Evolutionary conservation across 2,888 invertebrate species (phyloP), one percentile per base, ranked within the genome.

Genomic region (Octonoba sinensis): DNA sequence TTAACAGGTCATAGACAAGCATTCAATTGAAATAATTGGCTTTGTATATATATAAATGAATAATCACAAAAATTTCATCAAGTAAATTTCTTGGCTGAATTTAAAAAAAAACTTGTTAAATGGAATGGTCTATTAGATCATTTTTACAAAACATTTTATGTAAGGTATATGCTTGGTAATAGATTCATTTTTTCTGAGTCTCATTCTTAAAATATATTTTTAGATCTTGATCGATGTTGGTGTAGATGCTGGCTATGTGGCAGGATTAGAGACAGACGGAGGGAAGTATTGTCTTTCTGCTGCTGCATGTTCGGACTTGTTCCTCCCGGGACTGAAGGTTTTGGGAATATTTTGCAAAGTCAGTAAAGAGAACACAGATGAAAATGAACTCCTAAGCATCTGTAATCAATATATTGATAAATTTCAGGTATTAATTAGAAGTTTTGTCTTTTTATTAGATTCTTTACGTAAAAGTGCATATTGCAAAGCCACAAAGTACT

Each of bases 311-410:
- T 16, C 27, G 0, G 54, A 81, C 12, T 62, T 56, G 22, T 49
- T 81, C 22, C 56, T 81, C 24, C n/a, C 69, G 18, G 79, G 79
- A 22, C 18, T 81, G 16, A 57, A 81, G 8, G 56, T 69, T 16
- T 20, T 73, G 15, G 79, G 79, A 6, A 62, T 81, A 22, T 69
- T 60, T 54, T 81, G 73, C 67, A 12, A 13, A 8, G 2, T 74
- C 36, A 18, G 69, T 46, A 46, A 57, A 27, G 27, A n/a, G 16
- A n/a, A 8, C n/a, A 4, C 49, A 20, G 15, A 12, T 24, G 62
- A 64, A 56, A 62, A 67, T 62, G 73, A 81, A 47, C 27, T 69
- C 24, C 22, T 73, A 6, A 59, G 20, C 22, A 24, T 59, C 49
- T 73, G 69, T 49, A 49, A 73, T 27, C 44, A 81, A 44, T n/a